phyloP scores from a whole-genome alignment of 92 coral and sea anemone genomes.

The Parazoanthus darwini region DNA sequence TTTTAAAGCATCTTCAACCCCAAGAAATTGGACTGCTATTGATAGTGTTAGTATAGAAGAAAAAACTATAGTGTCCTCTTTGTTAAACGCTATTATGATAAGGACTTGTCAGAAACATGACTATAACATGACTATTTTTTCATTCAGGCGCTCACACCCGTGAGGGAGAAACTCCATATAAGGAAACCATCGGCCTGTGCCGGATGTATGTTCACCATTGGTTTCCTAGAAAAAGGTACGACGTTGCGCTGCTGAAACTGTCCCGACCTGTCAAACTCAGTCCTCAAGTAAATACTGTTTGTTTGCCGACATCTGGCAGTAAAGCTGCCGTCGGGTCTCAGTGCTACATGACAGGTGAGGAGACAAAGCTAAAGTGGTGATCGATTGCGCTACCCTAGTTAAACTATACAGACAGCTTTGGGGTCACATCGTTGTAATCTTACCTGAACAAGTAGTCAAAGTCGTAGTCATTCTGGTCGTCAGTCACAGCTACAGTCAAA shows the following conservation, averaged over 20 bases:
- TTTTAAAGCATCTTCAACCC: too few species aligned
- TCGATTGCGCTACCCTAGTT: neutral
- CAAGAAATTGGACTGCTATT: too few species aligned
- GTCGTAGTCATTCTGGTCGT: too few species aligned
- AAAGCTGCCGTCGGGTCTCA: neutral
- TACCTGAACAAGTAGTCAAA: too few species aligned
- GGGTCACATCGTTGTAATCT: too few species aligned
- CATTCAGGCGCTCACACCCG: neutral
- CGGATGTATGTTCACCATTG: neutral
- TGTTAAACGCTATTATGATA: too few species aligned
- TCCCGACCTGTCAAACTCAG: constrained; percentile 7
- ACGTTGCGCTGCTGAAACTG: constrained; percentile 8
- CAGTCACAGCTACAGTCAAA: too few species aligned
- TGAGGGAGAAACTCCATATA: neutral
- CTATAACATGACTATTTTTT: too few species aligned
- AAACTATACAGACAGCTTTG: too few species aligned
- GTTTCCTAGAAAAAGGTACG: neutral
- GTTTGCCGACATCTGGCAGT: neutral
- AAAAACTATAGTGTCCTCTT: too few species aligned
- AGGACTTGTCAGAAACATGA: too few species aligned
- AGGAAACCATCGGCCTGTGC: neutral
- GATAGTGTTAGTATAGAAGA: too few species aligned
- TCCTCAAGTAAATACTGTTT: constrained; percentile 13
- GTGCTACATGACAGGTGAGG: constrained; percentile 22
- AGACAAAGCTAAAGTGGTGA: neutral